Percentiles rank a stretch among this genome's conserved stretches.
Evolutionary conservation across 2,797 vertebrate genomes (phyloP).

Genomic region (Bucorvus abyssinicus): DNA sequence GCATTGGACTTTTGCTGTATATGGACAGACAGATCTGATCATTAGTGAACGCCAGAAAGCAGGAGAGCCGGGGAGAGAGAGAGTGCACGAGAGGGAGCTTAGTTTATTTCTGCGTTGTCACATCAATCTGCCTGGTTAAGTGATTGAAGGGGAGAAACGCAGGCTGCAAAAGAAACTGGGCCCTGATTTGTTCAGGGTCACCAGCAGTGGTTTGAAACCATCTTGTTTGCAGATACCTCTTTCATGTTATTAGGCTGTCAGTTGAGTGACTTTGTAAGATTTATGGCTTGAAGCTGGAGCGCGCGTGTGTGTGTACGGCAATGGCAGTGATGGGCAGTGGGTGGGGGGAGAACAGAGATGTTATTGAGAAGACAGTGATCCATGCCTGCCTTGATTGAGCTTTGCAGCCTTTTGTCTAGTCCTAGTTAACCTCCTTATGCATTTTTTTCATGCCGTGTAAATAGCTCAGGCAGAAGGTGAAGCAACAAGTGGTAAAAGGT

Average conservation of each 20-base stretch:
- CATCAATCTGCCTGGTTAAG: constrained; percentile 68
- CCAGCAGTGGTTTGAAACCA: constrained; percentile 71
- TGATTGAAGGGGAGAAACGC: constrained; percentile 73
- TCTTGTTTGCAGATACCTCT: constrained; percentile 78
- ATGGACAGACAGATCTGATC: constrained; percentile 44
- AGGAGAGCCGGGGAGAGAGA: background rate
- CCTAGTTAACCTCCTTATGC: constrained; percentile 30
- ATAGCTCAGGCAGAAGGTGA: constrained; percentile 37
- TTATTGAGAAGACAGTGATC: background rate
- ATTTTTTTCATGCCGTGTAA: background rate
- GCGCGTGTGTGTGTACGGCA: background rate
- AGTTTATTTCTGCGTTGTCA: constrained; percentile 59
- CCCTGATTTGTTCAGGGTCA: constrained; percentile 81
- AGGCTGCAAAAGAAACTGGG: constrained; percentile 64
- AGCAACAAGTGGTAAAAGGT: constrained; percentile 48
- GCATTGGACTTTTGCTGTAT: background rate
- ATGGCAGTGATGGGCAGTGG: background rate
- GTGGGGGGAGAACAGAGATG: background rate
- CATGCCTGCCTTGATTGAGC: background rate
- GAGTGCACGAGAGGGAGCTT: constrained; percentile 20
- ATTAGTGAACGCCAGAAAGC: constrained; percentile 29
- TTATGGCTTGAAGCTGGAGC: constrained; percentile 71
- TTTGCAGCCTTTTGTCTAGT: constrained; percentile 26
- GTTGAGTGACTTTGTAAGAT: constrained; percentile 68
- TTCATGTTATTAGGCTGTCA: constrained; percentile 78